phyloP scores from a whole-genome alignment of 2,888 invertebrate species.

The Formica aserva region DNA sequence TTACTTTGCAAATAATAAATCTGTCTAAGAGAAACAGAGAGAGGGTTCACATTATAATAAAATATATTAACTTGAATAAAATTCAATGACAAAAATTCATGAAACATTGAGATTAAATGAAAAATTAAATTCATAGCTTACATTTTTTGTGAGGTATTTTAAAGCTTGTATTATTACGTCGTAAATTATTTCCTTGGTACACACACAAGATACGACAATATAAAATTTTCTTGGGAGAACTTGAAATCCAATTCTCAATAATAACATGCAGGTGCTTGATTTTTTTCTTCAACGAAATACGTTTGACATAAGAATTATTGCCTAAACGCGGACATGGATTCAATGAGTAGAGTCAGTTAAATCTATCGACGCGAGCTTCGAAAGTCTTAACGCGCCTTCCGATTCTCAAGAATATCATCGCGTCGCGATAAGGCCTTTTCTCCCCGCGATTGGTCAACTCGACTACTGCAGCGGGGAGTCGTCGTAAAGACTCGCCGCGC shows the following conservation, averaged over 20 bases:
- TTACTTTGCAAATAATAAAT: neutral
- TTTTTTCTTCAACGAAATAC: neutral
- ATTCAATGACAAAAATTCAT: neutral
- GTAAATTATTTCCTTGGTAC: neutral
- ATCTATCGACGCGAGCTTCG: neutral
- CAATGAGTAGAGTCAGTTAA: neutral
- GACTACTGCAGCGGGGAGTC: constrained; percentile 80
- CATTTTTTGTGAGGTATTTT: too few species aligned
- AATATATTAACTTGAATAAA: neutral
- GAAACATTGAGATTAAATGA: neutral
- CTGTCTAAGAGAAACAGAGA: neutral
- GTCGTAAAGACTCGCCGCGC: constrained; percentile 81
- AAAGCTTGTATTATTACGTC: neutral
- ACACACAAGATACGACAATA: neutral
- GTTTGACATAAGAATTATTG: neutral
- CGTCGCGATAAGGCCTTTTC: constrained; percentile 46
- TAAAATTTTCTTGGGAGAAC: neutral
- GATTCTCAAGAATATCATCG: constrained; percentile 53
- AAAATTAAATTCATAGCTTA: too few species aligned
- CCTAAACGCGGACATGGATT: neutral
- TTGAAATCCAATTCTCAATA: neutral
- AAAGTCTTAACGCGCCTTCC: constrained; percentile 12
- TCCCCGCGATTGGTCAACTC: constrained; percentile 65
- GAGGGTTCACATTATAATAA: neutral
- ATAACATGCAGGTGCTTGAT: neutral